Evolutionary conservation across 2,113 vertebrate species (phyloP).

Genomic region (Amphiprion ocellaris): DNA sequence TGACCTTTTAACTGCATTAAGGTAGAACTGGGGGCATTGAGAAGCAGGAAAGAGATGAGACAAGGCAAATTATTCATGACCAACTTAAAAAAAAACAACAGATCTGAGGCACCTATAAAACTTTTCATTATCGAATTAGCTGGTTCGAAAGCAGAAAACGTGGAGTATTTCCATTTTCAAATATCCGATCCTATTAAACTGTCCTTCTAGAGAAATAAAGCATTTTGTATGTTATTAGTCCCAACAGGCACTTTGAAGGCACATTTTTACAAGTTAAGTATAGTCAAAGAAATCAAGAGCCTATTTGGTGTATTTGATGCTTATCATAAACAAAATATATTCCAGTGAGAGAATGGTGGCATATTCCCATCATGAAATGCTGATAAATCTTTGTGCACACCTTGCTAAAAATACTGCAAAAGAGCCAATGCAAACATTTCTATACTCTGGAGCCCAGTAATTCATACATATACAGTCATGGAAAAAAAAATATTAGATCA

Average conservation of each 20-base stretch:
- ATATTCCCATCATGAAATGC: not conserved
- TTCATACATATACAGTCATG: not conserved
- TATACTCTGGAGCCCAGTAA: not conserved
- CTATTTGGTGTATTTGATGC: not conserved
- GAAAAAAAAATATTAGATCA: too few relatives aligned
- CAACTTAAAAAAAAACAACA: slow-evolving; percentile 22
- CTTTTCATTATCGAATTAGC: not conserved
- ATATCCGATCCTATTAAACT: not conserved
- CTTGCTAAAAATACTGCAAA: not conserved
- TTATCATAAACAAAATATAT: not conserved
- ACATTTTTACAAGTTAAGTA: not conserved
- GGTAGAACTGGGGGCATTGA: slow-evolving; percentile 49
- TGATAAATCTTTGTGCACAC: not conserved
- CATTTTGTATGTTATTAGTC: too few relatives aligned
- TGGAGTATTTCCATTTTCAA: not conserved
- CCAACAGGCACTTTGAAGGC: not conserved
- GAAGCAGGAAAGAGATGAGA: slow-evolving; percentile 26
- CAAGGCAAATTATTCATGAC: slow-evolving; percentile 5
- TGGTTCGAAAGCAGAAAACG: not conserved
- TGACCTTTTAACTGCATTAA: slow-evolving; percentile 81
- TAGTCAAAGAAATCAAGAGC: not conserved
- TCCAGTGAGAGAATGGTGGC: not conserved
- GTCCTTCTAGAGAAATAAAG: too few relatives aligned
- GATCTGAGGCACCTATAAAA: slow-evolving; percentile 16
- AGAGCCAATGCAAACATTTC: not conserved